phyloP scores from a whole-genome alignment of 2,888 invertebrate species.

The Sturmia bella region DNA sequence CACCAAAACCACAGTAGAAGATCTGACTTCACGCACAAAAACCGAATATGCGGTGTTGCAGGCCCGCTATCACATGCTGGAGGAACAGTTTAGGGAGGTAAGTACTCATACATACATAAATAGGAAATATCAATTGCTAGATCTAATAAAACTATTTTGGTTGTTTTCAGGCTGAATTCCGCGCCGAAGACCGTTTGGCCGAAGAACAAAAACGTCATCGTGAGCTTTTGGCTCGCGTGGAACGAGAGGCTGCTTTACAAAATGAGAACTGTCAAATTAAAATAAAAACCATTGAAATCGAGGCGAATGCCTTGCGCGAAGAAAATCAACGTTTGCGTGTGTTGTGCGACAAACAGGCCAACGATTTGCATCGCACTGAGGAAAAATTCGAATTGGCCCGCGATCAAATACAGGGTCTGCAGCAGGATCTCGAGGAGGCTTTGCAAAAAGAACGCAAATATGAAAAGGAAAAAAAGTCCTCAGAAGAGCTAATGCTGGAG shows the following conservation, averaged over 20 bases:
- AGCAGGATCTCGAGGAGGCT: constrained; percentile 83
- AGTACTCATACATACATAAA: constrained; percentile 58
- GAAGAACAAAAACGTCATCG: constrained; percentile 93
- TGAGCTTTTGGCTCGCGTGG: constrained; percentile 90
- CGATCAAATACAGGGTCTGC: constrained; percentile 82
- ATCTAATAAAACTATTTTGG: constrained; percentile 3
- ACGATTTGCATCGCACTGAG: constrained; percentile 83
- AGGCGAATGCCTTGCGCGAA: constrained; percentile 85
- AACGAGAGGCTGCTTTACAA: constrained; percentile 91
- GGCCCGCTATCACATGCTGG: constrained; percentile 94
- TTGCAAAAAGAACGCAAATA: constrained; percentile 84
- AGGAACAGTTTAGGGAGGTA: constrained; percentile 89
- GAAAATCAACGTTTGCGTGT: constrained; percentile 86
- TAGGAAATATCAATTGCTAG: neutral
- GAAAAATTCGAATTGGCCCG: constrained; percentile 84
- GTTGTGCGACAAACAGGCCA: constrained; percentile 85
- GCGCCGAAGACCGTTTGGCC: constrained; percentile 88
- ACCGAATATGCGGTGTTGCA: constrained; percentile 96
- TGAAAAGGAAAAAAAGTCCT: constrained; percentile 81
- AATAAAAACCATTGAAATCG: constrained; percentile 87
- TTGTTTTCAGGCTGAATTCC: constrained; percentile 86
- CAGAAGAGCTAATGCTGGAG: constrained; percentile 85
- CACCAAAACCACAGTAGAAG: constrained; percentile 92
- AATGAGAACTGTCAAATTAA: constrained; percentile 89
- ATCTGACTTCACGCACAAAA: constrained; percentile 93